These are phyloP conservation scores for Ptychoptera albimana DNA, from an alignment of 2,888 invertebrate genomes.

Conservation along the genomic window DNA sequence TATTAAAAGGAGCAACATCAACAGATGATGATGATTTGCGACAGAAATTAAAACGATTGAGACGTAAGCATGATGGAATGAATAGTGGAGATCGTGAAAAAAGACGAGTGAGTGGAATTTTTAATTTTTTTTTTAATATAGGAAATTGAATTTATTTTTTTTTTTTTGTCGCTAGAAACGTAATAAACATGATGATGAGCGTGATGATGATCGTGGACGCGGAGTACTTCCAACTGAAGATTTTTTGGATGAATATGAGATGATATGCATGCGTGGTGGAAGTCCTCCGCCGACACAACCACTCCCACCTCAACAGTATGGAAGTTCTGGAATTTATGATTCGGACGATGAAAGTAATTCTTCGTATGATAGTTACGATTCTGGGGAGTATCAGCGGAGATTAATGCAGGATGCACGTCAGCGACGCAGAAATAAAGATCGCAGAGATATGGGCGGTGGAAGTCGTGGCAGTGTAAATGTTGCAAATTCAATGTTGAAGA, in stretches of 20 bases:
- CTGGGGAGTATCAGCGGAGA: constrained; percentile 26
- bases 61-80: constrained; percentile 18
- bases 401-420: constrained; percentile 30
- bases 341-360: constrained; percentile 38
- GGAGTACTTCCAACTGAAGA: constrained; percentile 33
- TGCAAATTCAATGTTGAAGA: constrained; percentile 35
- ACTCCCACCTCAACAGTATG: constrained; percentile 10
- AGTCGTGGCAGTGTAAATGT: constrained; percentile 37
- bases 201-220: constrained; percentile 21
- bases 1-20: constrained; percentile 35
- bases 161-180: constrained; percentile 33
- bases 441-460: constrained; percentile 32
- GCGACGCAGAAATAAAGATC: constrained; percentile 25
- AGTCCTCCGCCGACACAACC: constrained; percentile 36
- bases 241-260: constrained; percentile 58
- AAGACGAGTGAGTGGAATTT: neutral
- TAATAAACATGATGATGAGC: constrained; percentile 30
- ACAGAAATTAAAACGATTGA: constrained; percentile 37
- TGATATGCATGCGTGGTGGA: constrained; percentile 64
- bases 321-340: constrained; percentile 29
- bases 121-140: neutral
- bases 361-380: constrained; percentile 36
- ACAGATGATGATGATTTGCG: constrained; percentile 40
- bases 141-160: neutral
- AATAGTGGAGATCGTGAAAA: neutral